Evolutionary conservation across 2,888 invertebrate genomes (phyloP), one percentile per base, ranked within the genome.

Genomic region (Drosophila formosana): DNA sequence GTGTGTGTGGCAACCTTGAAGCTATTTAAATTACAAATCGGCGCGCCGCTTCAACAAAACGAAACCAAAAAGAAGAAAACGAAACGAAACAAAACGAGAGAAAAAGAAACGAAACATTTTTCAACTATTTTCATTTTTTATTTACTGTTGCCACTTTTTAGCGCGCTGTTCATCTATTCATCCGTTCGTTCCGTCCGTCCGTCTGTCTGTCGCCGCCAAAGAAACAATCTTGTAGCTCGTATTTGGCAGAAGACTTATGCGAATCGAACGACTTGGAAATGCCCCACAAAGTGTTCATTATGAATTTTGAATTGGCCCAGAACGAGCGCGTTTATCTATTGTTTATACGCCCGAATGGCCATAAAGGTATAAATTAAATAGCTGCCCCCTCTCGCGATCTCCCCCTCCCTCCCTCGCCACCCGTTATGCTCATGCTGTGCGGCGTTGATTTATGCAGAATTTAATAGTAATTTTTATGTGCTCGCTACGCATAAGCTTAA

Each of bases 91-190:
- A n/a, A 47, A 69, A 63, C 47, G 51, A 68, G 55, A 75, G 30
- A 30, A 65, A 64, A 72, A 70, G 58, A 72, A 26, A 69, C 51
- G 11, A 52, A 76, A 82, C 68, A 78, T 80, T 76, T 78, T 79
- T 82, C 80, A 88, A 89, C 85, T 86, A 89, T 82, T 82, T 78
- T 82, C 81, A 90, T 80, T 90, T 78, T 91, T 90, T 90, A 90
- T 84, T 83, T 86, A 86, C 84, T 79, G 78, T 73, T 73, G 76
- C 72, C 78, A 85, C 75, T 88, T 85, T 83, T 90, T 74, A 66
- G 82, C 74, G 74, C 45, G 62, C 51, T 46, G 58, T 39, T 71
- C 60, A 45, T 57, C 57, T 47, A 47, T 37, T 57, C 47, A 39
- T 26, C 32, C 25, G 50, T 5, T 28, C 26, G 49, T 53, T 53